Percentiles rank a stretch among this genome's conserved stretches.
Conservation (phyloP, 1,140 invertebrate genomes). For the Cherax destructor region DNA sequence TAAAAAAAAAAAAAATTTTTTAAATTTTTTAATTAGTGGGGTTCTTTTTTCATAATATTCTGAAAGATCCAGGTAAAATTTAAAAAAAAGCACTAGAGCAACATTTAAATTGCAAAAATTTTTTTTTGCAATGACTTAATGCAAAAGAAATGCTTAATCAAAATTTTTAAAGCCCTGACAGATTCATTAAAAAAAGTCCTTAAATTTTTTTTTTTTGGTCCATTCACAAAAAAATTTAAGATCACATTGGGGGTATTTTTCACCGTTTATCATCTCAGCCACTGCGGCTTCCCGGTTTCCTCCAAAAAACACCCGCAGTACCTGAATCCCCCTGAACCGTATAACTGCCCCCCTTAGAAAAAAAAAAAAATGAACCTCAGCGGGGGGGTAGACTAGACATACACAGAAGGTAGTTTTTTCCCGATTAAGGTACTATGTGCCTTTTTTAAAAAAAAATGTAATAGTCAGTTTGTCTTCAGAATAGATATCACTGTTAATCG, state of each 20-base stretch:
- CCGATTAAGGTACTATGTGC: neutral
- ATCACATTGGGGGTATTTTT: conserved; percentile 83
- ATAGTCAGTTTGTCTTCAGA: no score
- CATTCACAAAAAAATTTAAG: conserved; percentile 83
- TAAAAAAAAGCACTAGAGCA: no score
- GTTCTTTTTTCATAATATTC: no score
- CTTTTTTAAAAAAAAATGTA: no score
- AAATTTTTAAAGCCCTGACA: neutral
- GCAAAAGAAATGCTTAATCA: no score
- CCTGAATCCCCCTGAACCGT: conserved; percentile 82
- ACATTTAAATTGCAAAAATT: no score
- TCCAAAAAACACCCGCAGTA: conserved; percentile 80
- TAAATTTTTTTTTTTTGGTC: conserved; percentile 39
- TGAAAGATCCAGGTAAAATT: no score
- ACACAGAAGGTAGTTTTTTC: conserved; percentile 76
- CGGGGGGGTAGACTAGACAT: conserved; percentile 83
- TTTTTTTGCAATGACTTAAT: no score
- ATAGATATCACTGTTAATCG: no score
- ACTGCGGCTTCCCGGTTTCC: conserved; percentile 81
- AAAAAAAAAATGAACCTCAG: conserved; percentile 84
- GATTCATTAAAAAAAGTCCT: neutral
- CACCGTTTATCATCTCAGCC: conserved; percentile 85
- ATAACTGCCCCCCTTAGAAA: conserved; percentile 84
- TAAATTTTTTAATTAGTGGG: no score
- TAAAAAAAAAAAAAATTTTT: no score